These are phyloP conservation scores for Leptogaster cylindrica DNA, from an alignment of 2,888 invertebrate genomes.

Conservation along the genomic window DNA sequence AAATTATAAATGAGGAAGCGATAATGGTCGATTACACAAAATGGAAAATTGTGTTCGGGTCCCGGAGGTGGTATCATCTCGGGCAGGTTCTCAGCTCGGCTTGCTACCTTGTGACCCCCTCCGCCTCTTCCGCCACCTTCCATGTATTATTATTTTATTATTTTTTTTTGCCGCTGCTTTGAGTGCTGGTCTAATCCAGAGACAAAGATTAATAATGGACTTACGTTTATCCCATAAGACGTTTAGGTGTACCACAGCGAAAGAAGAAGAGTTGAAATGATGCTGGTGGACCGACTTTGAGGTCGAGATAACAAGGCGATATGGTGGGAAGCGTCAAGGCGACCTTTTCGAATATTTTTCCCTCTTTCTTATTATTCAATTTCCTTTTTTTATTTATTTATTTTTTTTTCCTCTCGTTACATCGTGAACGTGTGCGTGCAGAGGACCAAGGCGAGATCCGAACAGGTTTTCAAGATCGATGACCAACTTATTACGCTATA, in stretches of 20 bases:
- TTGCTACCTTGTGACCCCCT: slow-evolving; percentile 2
- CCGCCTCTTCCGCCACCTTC: slow-evolving; percentile 14
- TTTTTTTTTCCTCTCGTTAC: slow-evolving; percentile 12
- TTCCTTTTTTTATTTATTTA: not conserved
- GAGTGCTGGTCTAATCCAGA: slow-evolving; percentile 42
- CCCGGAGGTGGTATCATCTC: slow-evolving; percentile 24
- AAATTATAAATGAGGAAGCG: slow-evolving; percentile 45
- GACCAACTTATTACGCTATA: slow-evolving; percentile 43
- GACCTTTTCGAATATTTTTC: slow-evolving; percentile 40
- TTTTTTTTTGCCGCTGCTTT: slow-evolving; percentile 14
- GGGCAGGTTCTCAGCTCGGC: slow-evolving; percentile 16
- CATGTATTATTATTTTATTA: too few species aligned
- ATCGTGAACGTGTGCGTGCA: slow-evolving; percentile 1
- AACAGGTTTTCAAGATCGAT: slow-evolving; percentile 43
- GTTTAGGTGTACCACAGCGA: slow-evolving; percentile 19
- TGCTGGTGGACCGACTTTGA: slow-evolving; percentile 35
- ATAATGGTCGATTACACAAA: slow-evolving; percentile 49
- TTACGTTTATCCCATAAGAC: slow-evolving; percentile 42
- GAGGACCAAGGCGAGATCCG: slow-evolving; percentile 12
- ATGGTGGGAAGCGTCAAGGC: slow-evolving; percentile 43
- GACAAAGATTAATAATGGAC: slow-evolving; percentile 45
- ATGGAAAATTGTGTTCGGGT: slow-evolving; percentile 48
- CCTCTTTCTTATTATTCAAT: not conserved
- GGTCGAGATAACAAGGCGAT: slow-evolving; percentile 39
- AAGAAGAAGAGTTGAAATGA: slow-evolving; percentile 32